phyloP scores from a whole-genome alignment of 2,888 invertebrate species.

The Leptinotarsa rubiginosa region DNA sequence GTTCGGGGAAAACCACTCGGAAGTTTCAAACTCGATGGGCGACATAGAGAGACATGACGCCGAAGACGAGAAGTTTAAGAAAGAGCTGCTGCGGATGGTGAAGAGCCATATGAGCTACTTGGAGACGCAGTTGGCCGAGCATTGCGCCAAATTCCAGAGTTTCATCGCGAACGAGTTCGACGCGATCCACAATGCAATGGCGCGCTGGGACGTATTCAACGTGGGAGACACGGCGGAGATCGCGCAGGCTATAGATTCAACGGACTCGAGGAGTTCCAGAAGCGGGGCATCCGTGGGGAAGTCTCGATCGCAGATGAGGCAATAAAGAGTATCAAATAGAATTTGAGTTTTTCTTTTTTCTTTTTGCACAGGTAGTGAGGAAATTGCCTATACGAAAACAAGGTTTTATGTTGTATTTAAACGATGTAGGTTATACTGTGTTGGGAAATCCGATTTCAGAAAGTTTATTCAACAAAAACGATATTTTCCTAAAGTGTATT shows the following conservation, averaged over 20 bases:
- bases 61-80: conserved; percentile 42
- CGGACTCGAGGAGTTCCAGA: conserved; percentile 34
- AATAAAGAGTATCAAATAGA: neutral
- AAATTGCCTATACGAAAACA: no score
- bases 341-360: neutral
- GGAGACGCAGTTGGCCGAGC: conserved; percentile 54
- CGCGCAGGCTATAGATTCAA: conserved; percentile 38
- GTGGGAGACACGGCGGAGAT: conserved; percentile 44
- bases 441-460: no score
- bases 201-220: conserved; percentile 57
- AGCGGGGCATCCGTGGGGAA: conserved; percentile 25
- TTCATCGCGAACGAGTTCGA: conserved; percentile 59
- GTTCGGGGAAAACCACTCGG: conserved; percentile 27
- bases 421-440: no score
- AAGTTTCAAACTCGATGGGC: conserved; percentile 8
- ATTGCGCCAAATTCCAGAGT: conserved; percentile 57
- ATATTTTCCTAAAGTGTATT: no score
- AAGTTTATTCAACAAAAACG: no score
- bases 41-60: conserved; percentile 12
- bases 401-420: no score
- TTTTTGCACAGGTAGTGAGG: no score
- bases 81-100: conserved; percentile 48
- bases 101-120: conserved; percentile 53
- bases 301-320: conserved; percentile 12
- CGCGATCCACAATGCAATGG: conserved; percentile 55